Evolutionary conservation across 1,140 invertebrate genomes (phyloP).

Genomic region (Diuraphis noxia): DNA sequence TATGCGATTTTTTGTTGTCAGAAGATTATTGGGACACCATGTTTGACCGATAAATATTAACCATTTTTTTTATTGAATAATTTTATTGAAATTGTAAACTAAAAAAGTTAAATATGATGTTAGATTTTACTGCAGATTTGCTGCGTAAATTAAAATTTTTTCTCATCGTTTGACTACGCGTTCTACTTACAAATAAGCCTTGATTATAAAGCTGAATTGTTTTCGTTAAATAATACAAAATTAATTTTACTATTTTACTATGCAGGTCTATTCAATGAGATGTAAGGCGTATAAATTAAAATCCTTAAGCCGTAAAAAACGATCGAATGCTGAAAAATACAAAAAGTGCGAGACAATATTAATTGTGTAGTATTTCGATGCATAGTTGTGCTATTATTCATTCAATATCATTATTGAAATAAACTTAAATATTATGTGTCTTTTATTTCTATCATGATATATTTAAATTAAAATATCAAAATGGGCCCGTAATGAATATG

Average conservation of each 20-base stretch:
- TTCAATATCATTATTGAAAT: not conserved
- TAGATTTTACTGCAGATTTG: not conserved
- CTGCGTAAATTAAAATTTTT: not conserved
- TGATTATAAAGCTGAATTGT: not conserved
- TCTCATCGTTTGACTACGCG: not conserved
- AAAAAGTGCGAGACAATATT: not conserved
- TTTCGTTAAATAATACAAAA: not conserved
- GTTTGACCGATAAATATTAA: not conserved
- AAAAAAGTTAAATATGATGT: not conserved
- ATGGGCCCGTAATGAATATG: no score
- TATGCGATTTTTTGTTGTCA: not conserved
- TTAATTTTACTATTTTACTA: not conserved
- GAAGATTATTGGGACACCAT: not conserved
- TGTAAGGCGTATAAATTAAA: not conserved
- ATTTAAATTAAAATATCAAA: no score
- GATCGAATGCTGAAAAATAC: not conserved
- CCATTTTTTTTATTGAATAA: not conserved
- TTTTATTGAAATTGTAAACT: not conserved
- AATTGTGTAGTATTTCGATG: not conserved
- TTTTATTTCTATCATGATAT: not conserved
- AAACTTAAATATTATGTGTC: not conserved
- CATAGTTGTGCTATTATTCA: not conserved
- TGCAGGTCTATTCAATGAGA: not conserved
- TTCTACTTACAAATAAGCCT: not conserved
- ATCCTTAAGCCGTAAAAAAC: not conserved